phyloP scores from a whole-genome alignment of 2,888 invertebrate genomes.

The Ceraclea dissimilis region DNA sequence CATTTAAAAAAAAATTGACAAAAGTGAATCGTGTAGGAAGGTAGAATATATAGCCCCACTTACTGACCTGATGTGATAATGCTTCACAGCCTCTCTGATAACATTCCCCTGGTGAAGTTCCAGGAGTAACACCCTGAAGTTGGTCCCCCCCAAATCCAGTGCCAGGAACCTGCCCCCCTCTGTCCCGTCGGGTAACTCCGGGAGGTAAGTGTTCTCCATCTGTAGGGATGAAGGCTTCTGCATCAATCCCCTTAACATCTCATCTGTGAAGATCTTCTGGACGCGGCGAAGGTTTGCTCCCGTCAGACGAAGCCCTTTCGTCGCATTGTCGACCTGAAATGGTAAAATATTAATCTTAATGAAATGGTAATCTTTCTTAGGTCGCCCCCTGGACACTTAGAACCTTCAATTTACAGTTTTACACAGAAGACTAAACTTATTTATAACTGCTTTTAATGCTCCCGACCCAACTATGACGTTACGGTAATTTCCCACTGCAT shows the following conservation, averaged over 20 bases:
- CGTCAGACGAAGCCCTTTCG: constrained; percentile 31
- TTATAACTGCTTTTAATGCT: no score
- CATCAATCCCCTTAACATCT: constrained; percentile 56
- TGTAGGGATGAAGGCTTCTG: constrained; percentile 58
- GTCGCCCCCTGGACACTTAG: no score
- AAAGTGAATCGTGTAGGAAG: no score
- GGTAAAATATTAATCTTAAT: neutral
- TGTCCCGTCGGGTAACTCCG: constrained; percentile 63
- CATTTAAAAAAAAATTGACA: no score
- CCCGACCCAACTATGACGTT: no score
- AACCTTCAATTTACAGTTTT: no score
- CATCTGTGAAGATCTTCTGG: constrained; percentile 51
- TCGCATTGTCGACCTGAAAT: constrained; percentile 27
- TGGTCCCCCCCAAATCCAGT: constrained; percentile 74
- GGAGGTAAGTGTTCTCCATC: constrained; percentile 73
- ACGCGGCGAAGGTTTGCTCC: constrained; percentile 45
- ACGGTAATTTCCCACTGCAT: no score
- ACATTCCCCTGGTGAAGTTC: constrained; percentile 51
- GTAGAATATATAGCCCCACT: no score
- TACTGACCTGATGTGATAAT: constrained; percentile 49
- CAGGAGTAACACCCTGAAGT: constrained; percentile 65
- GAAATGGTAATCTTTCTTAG: neutral
- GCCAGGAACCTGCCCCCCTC: constrained; percentile 69
- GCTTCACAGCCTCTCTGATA: constrained; percentile 53
- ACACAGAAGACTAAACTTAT: no score